phyloP scores from a whole-genome alignment of 2,797 vertebrate genomes.

The Linurgus olivaceus region DNA sequence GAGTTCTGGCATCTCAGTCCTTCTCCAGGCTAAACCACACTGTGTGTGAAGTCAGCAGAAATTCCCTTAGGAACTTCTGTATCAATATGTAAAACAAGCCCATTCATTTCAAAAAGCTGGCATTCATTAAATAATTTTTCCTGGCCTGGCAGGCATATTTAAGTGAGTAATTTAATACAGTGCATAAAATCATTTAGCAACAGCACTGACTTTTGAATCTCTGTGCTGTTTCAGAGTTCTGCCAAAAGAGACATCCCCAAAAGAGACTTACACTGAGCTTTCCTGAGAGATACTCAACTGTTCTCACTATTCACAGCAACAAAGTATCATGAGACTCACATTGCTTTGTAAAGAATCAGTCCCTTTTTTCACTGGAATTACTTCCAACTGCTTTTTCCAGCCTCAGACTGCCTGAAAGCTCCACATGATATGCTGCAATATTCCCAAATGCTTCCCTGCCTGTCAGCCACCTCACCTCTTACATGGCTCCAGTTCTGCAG shows the following conservation, averaged over 20 bases:
- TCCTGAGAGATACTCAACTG: neutral
- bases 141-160: neutral
- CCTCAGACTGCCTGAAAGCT: neutral
- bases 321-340: neutral
- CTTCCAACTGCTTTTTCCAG: neutral
- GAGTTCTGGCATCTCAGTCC: neutral
- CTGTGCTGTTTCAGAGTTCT: neutral
- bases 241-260: neutral
- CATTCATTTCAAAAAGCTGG: neutral
- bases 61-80: neutral
- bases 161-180: neutral
- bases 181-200: neutral
- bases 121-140: neutral
- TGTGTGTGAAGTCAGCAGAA: neutral
- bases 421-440: neutral
- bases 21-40: neutral
- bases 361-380: neutral
- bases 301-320: neutral
- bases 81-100: neutral
- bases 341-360: neutral
- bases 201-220: neutral
- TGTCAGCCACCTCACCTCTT: constrained; percentile 53
- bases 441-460: neutral
- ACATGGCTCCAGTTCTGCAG: constrained; percentile 94
- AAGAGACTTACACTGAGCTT: neutral